Conservation (phyloP, 2,888 invertebrate genomes). For the Tipula confusa region DNA sequence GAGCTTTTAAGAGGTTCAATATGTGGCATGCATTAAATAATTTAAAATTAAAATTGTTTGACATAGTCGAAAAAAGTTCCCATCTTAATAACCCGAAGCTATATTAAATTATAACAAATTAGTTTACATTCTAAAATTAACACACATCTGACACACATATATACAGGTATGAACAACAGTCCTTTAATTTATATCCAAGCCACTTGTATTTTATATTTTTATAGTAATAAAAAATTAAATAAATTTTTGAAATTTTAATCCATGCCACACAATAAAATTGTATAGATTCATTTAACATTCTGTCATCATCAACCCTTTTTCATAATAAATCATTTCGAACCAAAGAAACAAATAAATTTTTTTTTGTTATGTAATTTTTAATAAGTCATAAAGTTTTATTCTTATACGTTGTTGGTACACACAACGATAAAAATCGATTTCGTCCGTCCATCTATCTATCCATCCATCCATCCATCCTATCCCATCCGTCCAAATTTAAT, state of each 20-base stretch:
- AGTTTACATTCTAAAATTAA: background rate
- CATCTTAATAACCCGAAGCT: too few species aligned
- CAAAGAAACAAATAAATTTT: background rate
- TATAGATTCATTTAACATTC: background rate
- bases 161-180: background rate
- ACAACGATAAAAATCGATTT: background rate
- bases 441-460: background rate
- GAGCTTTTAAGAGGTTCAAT: too few species aligned
- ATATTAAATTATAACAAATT: background rate
- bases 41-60: too few species aligned
- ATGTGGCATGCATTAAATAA: too few species aligned
- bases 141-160: background rate
- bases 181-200: background rate
- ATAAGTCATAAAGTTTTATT: background rate
- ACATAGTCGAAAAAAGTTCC: too few species aligned
- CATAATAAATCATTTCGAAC: slow-evolving; percentile 5
- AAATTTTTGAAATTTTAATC: background rate
- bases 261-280: background rate
- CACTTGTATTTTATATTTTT: background rate
- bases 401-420: too few species aligned
- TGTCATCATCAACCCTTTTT: slow-evolving; percentile 12
- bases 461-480: background rate
- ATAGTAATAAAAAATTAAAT: background rate
- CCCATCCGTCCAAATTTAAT: background rate
- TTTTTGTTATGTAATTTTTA: background rate